Conservation (phyloP, 2,888 invertebrate genomes). For the Argyra leucocephala region DNA sequence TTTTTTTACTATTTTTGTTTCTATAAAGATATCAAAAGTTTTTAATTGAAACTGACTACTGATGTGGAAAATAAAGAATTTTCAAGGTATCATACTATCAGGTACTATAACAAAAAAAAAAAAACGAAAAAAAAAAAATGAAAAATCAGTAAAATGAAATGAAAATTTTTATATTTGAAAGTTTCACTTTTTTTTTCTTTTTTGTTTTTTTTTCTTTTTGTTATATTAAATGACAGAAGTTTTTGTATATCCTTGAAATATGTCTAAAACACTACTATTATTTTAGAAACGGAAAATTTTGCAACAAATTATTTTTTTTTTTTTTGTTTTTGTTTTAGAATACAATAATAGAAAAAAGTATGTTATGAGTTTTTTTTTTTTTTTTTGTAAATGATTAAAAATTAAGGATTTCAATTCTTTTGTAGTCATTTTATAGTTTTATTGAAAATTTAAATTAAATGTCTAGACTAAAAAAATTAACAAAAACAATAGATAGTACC, state of each 20-base stretch:
- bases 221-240: not conserved
- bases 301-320: too few species aligned
- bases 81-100: not conserved
- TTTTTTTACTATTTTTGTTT: too few species aligned
- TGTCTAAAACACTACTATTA: not conserved
- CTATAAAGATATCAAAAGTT: conserved; percentile 1
- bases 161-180: not conserved
- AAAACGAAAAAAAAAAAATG: not conserved
- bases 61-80: not conserved
- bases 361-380: too few species aligned
- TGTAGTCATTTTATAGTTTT: not conserved
- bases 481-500: too few species aligned
- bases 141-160: not conserved
- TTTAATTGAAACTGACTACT: conserved; percentile 4
- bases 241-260: not conserved
- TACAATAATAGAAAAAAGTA: too few species aligned
- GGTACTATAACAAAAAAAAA: not conserved
- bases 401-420: not conserved
- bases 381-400: not conserved
- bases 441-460: not conserved
- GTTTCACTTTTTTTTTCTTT: not conserved
- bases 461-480: not conserved
- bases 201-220: not conserved
- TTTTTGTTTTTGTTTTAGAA: too few species aligned
- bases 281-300: too few species aligned